Evolutionary conservation across 2,797 vertebrate species (phyloP), one percentile per base, ranked within the genome.

Genomic region (Urocyon cinereoargenteus): DNA sequence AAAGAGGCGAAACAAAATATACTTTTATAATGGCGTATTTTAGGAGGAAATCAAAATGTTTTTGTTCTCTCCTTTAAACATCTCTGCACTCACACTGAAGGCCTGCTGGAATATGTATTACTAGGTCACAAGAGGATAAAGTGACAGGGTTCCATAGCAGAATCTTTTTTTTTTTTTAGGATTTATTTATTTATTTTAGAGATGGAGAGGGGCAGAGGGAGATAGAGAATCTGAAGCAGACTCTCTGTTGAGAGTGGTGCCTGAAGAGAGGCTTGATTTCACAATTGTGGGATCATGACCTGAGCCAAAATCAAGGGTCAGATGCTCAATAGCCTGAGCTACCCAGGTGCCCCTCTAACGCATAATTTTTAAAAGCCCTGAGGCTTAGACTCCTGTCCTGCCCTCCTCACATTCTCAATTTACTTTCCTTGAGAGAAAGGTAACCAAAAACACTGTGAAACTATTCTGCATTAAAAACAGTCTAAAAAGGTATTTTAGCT

Each of bases 41-140:
- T 84, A 40, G 16, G 53, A 34, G 31, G 3, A 59, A 94, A 36
- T 78, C 34, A 94, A 68, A 95, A 84, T 24, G 45, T 70, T 59
- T 85, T 91, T 31, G 3, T 64, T 84, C 85, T 94, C 78, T 73
- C 40, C 53, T 96, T 79, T 34, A 92, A 95, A 82, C 34, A 78
- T 86, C 21, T n/a, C 18, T 59, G 61, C 57, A 75, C 40, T 85
- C 81, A 77, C 3, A 85, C 0, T 57, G 45, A 95, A 85, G 72
- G 22, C 64, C 31, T 57, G 90, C 26, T 86, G 57, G 89, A 79
- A 75, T 59, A 18, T 79, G 24, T 62, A 53, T 53, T 55, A 28
- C 59, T 28, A 68, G 22, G 59, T 89, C 90, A 70, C 3, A 36
- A 72, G 14, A 84, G 34, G 40, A 68, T 55, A 53, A 55, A 73